A percentile compares a stretch with the other conserved stretches of the same genome.
phyloP scores from a whole-genome alignment of 2,888 invertebrate genomes.

The Andrena haemorrhoa region DNA sequence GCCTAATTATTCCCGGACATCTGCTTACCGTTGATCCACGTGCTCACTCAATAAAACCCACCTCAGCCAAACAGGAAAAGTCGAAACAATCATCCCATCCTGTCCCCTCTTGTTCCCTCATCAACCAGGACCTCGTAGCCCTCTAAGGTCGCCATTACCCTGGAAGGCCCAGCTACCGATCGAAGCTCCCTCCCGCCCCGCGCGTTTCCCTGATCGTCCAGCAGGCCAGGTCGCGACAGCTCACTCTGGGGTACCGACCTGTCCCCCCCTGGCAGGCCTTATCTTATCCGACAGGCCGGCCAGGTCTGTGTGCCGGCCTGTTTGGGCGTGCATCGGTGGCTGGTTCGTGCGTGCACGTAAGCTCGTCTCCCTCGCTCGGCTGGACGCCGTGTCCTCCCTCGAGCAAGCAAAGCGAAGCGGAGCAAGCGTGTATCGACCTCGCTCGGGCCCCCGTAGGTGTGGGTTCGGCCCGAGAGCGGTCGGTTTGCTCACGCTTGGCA shows the following conservation, averaged over 20 bases:
- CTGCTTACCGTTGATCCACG: no score
- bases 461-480: conserved; percentile 74
- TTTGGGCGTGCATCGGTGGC: conserved; percentile 27
- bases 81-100: no score
- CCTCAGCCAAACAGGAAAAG: no score
- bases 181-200: background rate
- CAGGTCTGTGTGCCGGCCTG: background rate
- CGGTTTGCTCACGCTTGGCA: conserved; percentile 70
- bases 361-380: conserved; percentile 59
- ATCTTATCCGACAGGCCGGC: conserved; percentile 41
- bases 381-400: conserved; percentile 72
- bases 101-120: background rate
- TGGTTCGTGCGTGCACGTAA: conserved; percentile 56
- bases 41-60: no score
- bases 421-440: conserved; percentile 81
- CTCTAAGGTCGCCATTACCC: background rate
- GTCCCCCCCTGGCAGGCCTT: conserved; percentile 16
- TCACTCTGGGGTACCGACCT: conserved; percentile 2
- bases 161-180: background rate
- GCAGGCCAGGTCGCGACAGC: conserved; percentile 18
- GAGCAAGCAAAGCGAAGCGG: conserved; percentile 76
- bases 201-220: background rate
- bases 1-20: no score
- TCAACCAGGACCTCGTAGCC: background rate
- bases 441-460: conserved; percentile 75